These are phyloP conservation scores for Cephus sareptanus DNA, from an alignment of 2,888 invertebrate genomes.

Conservation along the genomic window DNA sequence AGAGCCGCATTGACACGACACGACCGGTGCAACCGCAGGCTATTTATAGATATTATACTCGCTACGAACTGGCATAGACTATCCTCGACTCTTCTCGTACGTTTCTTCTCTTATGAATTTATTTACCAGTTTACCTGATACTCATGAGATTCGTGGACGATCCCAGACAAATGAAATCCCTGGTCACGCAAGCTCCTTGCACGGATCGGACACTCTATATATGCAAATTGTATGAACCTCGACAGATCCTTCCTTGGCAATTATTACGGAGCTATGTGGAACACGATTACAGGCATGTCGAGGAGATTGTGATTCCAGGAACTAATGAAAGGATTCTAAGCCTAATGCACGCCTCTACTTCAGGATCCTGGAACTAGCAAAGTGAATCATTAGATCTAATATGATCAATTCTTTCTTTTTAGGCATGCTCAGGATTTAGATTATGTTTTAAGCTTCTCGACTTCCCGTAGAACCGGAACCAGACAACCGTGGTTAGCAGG, in stretches of 20 bases:
- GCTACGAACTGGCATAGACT: neutral
- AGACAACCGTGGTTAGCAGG: constrained; percentile 32
- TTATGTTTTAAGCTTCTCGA: neutral
- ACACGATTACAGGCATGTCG: constrained; percentile 29
- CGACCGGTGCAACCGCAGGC: constrained; percentile 18
- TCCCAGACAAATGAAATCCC: neutral
- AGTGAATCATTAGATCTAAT: neutral
- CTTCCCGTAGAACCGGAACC: neutral
- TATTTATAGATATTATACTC: constrained; percentile 20
- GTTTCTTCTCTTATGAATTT: neutral
- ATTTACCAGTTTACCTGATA: neutral
- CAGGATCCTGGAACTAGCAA: neutral
- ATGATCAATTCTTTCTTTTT: neutral
- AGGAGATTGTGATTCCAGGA: constrained; percentile 33
- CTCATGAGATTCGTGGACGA: neutral
- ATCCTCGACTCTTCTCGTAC: neutral
- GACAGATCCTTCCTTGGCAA: constrained; percentile 15
- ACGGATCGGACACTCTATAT: neutral
- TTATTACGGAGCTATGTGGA: constrained; percentile 30
- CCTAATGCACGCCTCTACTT: neutral
- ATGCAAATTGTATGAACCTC: neutral
- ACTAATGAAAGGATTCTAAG: constrained; percentile 24
- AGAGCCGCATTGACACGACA: constrained; percentile 17
- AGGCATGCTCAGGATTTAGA: neutral
- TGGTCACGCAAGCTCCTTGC: neutral